These are phyloP conservation scores for Agrochola lychnidis DNA, from an alignment of 2,888 invertebrate species.

Conservation along the genomic window DNA sequence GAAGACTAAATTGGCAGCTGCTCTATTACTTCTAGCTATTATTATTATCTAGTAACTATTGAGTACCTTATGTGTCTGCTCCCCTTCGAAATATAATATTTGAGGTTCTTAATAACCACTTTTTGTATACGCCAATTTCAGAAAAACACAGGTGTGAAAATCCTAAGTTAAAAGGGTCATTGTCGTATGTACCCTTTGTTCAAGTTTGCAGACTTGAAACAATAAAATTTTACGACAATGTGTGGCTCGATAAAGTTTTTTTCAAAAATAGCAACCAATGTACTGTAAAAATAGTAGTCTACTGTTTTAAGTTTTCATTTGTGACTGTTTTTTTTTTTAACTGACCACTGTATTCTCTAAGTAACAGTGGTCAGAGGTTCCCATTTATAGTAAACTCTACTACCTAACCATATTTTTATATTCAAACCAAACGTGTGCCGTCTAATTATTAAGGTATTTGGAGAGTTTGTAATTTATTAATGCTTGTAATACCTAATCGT, in stretches of 20 bases:
- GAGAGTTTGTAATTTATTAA: neutral
- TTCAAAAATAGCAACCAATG: neutral
- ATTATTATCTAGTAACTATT: conserved; percentile 8
- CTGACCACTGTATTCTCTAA: neutral
- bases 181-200: conserved; percentile 51
- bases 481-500: neutral
- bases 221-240: conserved; percentile 63
- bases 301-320: neutral
- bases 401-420: too few species aligned
- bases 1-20: neutral
- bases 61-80: conserved; percentile 4
- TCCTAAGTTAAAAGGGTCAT: conserved; percentile 51
- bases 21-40: neutral
- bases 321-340: neutral
- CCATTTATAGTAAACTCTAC: neutral
- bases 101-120: conserved; percentile 11
- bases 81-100: neutral
- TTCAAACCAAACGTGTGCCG: neutral
- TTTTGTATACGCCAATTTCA: conserved; percentile 15
- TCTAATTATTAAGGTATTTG: neutral
- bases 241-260: conserved; percentile 27
- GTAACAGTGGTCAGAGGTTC: too few species aligned
- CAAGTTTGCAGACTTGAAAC: conserved; percentile 63
- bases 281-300: conserved; percentile 12
- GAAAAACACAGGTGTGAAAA: conserved; percentile 45